A percentile compares a stretch with the other conserved stretches of the same genome.
phyloP scores from a whole-genome alignment of 2,888 invertebrate genomes.

The Chaitophorus viminalis region DNA sequence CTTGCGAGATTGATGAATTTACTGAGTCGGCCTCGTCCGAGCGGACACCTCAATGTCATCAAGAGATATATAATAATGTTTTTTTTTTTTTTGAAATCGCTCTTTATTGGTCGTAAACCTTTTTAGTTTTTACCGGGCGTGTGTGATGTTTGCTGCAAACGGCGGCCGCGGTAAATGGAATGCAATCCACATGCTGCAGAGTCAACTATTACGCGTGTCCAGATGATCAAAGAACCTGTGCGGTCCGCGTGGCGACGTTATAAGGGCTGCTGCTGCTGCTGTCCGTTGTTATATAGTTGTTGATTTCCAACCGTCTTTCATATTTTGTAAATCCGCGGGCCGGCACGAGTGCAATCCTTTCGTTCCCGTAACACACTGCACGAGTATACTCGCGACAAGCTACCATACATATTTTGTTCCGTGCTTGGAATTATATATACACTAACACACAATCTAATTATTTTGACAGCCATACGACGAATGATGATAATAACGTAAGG shows the following conservation, averaged over 20 bases:
- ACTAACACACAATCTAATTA: background rate
- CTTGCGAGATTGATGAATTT: constrained; percentile 58
- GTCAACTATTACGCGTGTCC: constrained; percentile 30
- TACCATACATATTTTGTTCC: background rate
- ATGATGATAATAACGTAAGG: background rate
- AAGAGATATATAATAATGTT: constrained; percentile 31
- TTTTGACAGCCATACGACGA: background rate
- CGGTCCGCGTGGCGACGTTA: constrained; percentile 15
- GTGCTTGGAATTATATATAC: background rate
- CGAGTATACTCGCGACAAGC: too few species aligned
- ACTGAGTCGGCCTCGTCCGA: constrained; percentile 52
- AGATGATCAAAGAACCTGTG: constrained; percentile 44
- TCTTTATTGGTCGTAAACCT: constrained; percentile 52
- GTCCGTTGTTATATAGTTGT: too few species aligned
- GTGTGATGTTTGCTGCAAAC: constrained; percentile 43
- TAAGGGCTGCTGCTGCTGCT: constrained; percentile 29
- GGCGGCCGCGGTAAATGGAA: constrained; percentile 29
- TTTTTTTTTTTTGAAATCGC: constrained; percentile 42
- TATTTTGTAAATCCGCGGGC: background rate
- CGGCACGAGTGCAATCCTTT: background rate
- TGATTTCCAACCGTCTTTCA: background rate
- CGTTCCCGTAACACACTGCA: background rate
- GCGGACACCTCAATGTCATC: constrained; percentile 61
- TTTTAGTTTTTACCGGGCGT: constrained; percentile 46
- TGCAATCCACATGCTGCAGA: constrained; percentile 22